phyloP scores from a whole-genome alignment of 2,888 invertebrate genomes.

The Caradrina clavipalpis region DNA sequence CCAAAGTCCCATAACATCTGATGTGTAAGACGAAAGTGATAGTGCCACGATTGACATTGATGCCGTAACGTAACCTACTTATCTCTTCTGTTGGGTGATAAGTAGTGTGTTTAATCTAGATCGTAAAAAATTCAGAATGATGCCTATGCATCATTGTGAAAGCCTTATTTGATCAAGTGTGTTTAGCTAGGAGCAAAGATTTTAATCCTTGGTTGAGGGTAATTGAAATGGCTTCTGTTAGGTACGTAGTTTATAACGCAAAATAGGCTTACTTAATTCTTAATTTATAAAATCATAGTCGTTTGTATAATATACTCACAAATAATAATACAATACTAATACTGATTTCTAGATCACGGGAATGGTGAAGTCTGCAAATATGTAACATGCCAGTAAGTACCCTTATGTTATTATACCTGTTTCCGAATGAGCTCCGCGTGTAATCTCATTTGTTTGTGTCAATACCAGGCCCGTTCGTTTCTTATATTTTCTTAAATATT shows the following conservation, averaged over 20 bases:
- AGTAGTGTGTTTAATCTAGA: too few species aligned
- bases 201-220: too few species aligned
- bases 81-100: too few species aligned
- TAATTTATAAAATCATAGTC: too few species aligned
- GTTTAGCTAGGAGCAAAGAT: too few species aligned
- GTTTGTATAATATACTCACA: too few species aligned
- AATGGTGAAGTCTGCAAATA: neutral
- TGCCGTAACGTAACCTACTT: neutral
- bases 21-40: neutral
- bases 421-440: neutral
- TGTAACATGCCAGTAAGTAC: neutral
- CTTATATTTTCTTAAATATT: neutral
- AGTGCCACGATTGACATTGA: neutral
- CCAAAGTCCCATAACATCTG: neutral
- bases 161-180: too few species aligned
- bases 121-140: too few species aligned
- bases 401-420: neutral
- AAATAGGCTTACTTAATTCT: too few species aligned
- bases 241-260: too few species aligned
- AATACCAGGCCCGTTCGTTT: neutral
- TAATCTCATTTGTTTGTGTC: neutral
- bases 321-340: neutral
- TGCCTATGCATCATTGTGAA: too few species aligned
- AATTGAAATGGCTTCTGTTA: too few species aligned
- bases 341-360: neutral